These are phyloP conservation scores for Bembecia ichneumoniformis DNA, from an alignment of 2,888 invertebrate genomes.

Conservation along the genomic window DNA sequence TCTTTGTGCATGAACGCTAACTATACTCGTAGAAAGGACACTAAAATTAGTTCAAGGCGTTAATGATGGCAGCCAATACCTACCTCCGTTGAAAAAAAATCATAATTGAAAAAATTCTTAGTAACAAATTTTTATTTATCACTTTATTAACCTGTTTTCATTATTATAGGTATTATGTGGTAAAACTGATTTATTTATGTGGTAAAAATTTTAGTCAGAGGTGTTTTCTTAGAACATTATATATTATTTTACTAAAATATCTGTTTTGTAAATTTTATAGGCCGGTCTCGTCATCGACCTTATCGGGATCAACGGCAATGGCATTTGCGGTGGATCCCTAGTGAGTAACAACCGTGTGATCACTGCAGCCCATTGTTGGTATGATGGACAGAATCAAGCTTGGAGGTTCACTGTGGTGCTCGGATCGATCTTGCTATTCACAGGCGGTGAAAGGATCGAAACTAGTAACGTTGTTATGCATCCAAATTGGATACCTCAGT, in stretches of 20 bases:
- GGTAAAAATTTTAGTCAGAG: no score
- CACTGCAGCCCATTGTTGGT: slow-evolving; percentile 53
- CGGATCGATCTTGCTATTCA: slow-evolving; percentile 29
- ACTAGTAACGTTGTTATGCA: slow-evolving; percentile 27
- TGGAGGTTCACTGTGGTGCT: slow-evolving; percentile 34
- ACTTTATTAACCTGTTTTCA: no score
- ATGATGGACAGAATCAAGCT: slow-evolving; percentile 35
- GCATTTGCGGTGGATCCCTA: slow-evolving; percentile 38
- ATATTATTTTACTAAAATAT: no score
- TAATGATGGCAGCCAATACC: no score
- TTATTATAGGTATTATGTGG: no score
- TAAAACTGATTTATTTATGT: no score
- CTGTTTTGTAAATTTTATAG: slow-evolving; percentile 18
- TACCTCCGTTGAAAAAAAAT: no score
- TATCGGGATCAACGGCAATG: slow-evolving; percentile 17
- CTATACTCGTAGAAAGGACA: no score
- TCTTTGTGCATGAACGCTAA: no score
- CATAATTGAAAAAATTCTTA: no score
- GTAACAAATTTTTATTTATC: no score
- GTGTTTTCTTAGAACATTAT: background rate
- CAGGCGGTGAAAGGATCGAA: slow-evolving; percentile 29
- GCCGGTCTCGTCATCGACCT: slow-evolving; percentile 28
- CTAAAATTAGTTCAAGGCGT: no score
- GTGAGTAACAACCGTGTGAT: slow-evolving; percentile 22
- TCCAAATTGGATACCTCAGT: slow-evolving; percentile 26